phyloP scores from a whole-genome alignment of 30 jellyfish, hydroid and myxozoan genomes.

The Euphysa ruthae region DNA sequence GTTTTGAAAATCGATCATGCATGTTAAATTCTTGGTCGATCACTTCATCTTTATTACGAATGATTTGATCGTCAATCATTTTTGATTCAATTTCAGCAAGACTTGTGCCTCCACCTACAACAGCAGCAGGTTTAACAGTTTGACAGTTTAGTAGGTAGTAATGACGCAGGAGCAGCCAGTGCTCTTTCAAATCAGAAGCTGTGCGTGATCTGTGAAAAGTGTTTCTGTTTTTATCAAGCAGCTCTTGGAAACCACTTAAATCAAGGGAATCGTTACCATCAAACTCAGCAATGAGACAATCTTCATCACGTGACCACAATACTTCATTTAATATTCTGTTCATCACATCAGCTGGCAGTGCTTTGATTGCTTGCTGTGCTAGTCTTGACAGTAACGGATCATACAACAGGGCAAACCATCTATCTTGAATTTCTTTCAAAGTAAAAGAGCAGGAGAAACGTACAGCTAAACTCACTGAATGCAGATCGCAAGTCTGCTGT shows the following conservation, averaged over 20 bases:
- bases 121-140: conserved; percentile 7
- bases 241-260: conserved; percentile 35
- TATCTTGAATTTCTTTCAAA: conserved; percentile 74
- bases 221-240: conserved; percentile 33
- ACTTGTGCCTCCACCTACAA: conserved; percentile 31
- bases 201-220: conserved; percentile 75
- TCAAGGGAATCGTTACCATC: conserved; percentile 42
- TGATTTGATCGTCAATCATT: conserved; percentile 64
- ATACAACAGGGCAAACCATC: conserved; percentile 91
- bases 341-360: conserved; percentile 73
- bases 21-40: conserved; percentile 51
- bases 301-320: conserved; percentile 87
- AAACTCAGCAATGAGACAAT: conserved; percentile 48
- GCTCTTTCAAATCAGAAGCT: conserved; percentile 57
- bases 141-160: conserved; percentile 71
- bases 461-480: conserved; percentile 76
- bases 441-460: conserved; percentile 86
- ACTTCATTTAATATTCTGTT: conserved; percentile 45
- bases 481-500: conserved; percentile 83
- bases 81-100: conserved; percentile 63
- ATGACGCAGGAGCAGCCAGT: conserved; percentile 87
- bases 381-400: conserved; percentile 92
- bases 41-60: conserved; percentile 50
- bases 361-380: conserved; percentile 87
- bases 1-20: conserved; percentile 59